These are phyloP conservation scores for Nasonia longicornis DNA, from an alignment of 1,140 invertebrate genomes.

Conservation along the genomic window DNA sequence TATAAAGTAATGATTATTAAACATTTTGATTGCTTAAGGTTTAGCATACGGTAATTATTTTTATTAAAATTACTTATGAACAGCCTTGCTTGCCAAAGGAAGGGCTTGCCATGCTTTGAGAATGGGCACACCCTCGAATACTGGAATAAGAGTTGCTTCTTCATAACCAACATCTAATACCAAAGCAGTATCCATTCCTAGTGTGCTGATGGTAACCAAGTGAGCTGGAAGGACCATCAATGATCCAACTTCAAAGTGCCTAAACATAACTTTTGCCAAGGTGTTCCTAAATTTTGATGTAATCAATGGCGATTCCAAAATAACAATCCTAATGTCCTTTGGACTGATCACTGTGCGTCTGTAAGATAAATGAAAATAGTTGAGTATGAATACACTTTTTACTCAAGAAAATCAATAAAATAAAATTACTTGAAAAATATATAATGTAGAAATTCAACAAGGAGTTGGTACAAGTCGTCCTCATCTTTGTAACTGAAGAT, in stretches of 20 bases:
- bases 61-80: conserved; percentile 73
- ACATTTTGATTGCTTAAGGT: background rate
- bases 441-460: conserved; percentile 89
- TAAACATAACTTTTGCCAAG: conserved; percentile 90
- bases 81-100: conserved; percentile 76
- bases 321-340: conserved; percentile 90
- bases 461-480: conserved; percentile 85
- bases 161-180: conserved; percentile 90
- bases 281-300: conserved; percentile 86
- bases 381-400: conserved; percentile 4
- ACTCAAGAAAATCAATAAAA: background rate
- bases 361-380: conserved; percentile 50
- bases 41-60: conserved; percentile 24
- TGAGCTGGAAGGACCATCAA: conserved; percentile 82
- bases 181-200: conserved; percentile 82
- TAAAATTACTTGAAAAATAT: conserved; percentile 86
- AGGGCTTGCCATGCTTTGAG: conserved; percentile 84
- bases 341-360: conserved; percentile 91
- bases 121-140: conserved; percentile 87
- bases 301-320: conserved; percentile 90
- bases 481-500: conserved; percentile 79
- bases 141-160: conserved; percentile 84
- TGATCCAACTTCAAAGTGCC: conserved; percentile 88
- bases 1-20: conserved; percentile 50
- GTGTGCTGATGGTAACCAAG: conserved; percentile 81